phyloP scores from a whole-genome alignment of 2,113 vertebrate species.

The Pleuronectes platessa region DNA sequence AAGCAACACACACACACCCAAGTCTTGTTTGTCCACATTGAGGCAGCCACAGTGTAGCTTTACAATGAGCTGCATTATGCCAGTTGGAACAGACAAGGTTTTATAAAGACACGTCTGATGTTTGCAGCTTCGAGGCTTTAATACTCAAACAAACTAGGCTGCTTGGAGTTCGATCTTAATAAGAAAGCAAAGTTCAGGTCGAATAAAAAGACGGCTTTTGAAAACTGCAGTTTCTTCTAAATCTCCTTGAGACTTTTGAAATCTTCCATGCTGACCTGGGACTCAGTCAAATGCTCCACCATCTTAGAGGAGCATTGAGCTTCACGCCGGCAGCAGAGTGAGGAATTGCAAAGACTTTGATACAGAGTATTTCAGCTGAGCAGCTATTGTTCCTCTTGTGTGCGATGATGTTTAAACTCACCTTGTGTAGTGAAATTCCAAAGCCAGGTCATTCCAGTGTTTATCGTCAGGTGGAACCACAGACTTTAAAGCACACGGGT shows the following conservation, averaged over 20 bases:
- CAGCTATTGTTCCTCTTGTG: background rate
- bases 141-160: slow-evolving; percentile 1
- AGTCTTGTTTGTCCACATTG: background rate
- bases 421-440: slow-evolving; percentile 99
- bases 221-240: background rate
- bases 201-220: background rate
- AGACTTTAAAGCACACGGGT: slow-evolving; percentile 96
- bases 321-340: too few relatives aligned
- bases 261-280: background rate
- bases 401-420: slow-evolving; percentile 41
- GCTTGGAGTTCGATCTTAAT: slow-evolving; percentile 11
- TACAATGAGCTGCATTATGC: background rate
- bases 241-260: background rate
- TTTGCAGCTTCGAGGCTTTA: slow-evolving; percentile 7
- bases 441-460: slow-evolving; percentile 98
- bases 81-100: background rate
- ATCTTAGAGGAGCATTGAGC: too few relatives aligned
- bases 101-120: background rate
- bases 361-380: background rate
- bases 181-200: background rate
- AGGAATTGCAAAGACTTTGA: too few relatives aligned
- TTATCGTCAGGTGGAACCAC: slow-evolving; percentile 99
- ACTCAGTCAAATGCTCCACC: too few relatives aligned
- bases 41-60: background rate
- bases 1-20: background rate